Conservation (phyloP, 2,113 vertebrate species). For the Nyctibius bracteatus region DNA sequence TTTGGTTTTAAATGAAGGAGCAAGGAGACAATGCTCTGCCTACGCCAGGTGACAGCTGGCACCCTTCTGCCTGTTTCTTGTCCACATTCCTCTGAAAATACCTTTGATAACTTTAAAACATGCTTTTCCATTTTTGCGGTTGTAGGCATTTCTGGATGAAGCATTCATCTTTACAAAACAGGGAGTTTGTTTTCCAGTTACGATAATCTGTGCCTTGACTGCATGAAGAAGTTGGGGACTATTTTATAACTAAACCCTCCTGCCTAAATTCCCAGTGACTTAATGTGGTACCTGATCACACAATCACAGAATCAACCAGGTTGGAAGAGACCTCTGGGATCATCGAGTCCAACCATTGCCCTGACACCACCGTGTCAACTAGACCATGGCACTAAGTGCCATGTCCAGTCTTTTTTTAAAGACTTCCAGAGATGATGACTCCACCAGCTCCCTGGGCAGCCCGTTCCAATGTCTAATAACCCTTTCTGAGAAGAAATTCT, state of each 20-base stretch:
- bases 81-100: neutral
- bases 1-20: neutral
- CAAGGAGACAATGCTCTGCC: neutral
- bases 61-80: neutral
- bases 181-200: neutral
- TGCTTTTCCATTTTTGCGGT: neutral
- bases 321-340: too few species aligned
- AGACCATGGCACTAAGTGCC: too few species aligned
- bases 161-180: neutral
- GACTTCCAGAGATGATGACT: too few species aligned
- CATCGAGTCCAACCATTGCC: too few species aligned
- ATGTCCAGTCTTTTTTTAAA: too few species aligned
- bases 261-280: neutral
- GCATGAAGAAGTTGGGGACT: neutral
- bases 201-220: neutral
- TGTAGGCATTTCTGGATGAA: neutral
- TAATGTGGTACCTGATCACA: neutral
- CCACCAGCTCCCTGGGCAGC: too few species aligned
- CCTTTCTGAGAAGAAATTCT: too few species aligned
- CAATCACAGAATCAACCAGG: too few species aligned
- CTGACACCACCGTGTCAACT: too few species aligned
- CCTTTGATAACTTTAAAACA: neutral
- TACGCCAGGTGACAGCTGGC: neutral
- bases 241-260: neutral
- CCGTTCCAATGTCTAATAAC: too few species aligned